phyloP scores from a whole-genome alignment of 2,888 invertebrate species.

The Lycaena phlaeas region DNA sequence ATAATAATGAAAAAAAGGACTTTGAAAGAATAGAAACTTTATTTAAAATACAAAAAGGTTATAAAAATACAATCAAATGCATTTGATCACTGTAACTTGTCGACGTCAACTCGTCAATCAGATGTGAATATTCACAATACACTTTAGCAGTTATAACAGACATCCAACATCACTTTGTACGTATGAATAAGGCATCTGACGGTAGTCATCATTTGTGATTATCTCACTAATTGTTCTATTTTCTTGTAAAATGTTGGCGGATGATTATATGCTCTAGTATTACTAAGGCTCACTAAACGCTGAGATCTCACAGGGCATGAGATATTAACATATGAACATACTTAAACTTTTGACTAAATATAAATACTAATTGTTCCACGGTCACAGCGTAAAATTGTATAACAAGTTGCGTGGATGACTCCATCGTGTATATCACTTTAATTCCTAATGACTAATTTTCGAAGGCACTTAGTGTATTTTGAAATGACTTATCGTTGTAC shows the following conservation, averaged over 20 bases:
- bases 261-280: too few relatives aligned
- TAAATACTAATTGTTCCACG: conserved; percentile 5
- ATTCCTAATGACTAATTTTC: conserved; percentile 68
- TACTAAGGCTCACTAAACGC: conserved; percentile 10
- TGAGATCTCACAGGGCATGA: conserved; percentile 5
- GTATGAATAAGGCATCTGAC: conserved; percentile 1
- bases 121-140: conserved; percentile 47
- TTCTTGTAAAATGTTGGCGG: too few relatives aligned
- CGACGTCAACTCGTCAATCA: conserved; percentile 49
- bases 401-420: conserved; percentile 30
- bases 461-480: conserved; percentile 69
- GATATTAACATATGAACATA: background rate
- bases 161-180: conserved; percentile 4
- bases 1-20: conserved; percentile 36
- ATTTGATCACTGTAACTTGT: conserved; percentile 64
- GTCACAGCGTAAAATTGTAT: conserved; percentile 8
- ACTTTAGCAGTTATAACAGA: conserved; percentile 24
- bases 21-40: conserved; percentile 70
- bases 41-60: conserved; percentile 71
- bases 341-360: conserved; percentile 6
- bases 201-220: background rate
- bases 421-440: conserved; percentile 38
- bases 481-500: conserved; percentile 68
- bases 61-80: conserved; percentile 73
- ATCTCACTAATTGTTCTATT: too few relatives aligned